phyloP scores from a whole-genome alignment of 2,888 invertebrate species.

The Apamea anceps region DNA sequence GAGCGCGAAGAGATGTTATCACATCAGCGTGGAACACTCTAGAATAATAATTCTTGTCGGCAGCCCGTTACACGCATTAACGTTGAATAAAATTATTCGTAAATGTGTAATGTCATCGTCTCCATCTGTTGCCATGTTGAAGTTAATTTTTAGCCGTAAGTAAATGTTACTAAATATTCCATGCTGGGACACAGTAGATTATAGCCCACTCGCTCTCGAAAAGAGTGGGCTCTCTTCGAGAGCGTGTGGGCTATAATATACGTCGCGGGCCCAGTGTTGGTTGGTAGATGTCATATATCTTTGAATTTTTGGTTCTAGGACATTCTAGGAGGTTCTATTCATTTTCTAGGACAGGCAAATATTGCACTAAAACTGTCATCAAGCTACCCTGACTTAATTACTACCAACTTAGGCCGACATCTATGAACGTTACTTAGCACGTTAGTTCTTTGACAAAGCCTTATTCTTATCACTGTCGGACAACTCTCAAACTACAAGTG shows the following conservation, averaged over 20 bases:
- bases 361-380: no score
- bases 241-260: background rate
- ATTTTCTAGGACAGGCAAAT: no score
- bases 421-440: background rate
- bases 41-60: constrained; percentile 40
- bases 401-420: background rate
- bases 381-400: no score
- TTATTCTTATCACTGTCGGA: background rate
- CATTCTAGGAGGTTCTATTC: no score
- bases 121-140: background rate
- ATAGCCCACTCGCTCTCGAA: no score
- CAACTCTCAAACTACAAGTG: background rate
- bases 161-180: background rate
- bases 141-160: background rate
- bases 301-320: background rate
- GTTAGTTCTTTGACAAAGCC: background rate
- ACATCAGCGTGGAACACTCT: constrained; percentile 27
- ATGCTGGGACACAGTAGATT: background rate
- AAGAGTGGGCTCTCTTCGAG: no score
- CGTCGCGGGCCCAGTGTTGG: background rate
- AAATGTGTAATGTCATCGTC: constrained; percentile 4
- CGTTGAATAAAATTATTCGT: constrained; percentile 21
- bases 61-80: constrained; percentile 18
- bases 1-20: constrained; percentile 39
- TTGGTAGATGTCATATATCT: background rate